A percentile compares a stretch with the other conserved stretches of the same genome.
Conservation (phyloP, 2,888 invertebrate genomes). For the Volucella zonaria region DNA sequence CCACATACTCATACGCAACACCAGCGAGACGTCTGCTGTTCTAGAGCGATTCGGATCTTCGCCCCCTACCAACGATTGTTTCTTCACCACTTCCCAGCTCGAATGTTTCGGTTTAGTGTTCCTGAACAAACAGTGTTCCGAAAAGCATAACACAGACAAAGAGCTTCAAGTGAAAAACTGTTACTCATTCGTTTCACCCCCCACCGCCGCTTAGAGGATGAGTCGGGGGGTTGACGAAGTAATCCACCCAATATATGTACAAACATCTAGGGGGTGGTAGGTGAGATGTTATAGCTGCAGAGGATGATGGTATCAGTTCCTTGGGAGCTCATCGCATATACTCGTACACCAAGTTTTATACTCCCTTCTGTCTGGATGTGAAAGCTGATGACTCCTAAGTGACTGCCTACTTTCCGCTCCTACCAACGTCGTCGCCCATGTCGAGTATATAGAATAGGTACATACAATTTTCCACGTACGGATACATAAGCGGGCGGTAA, state of each 20-base stretch:
- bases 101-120: slow-evolving; percentile 60
- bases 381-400: slow-evolving; percentile 68
- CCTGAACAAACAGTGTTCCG: slow-evolving; percentile 64
- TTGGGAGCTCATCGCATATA: slow-evolving; percentile 26
- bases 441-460: slow-evolving; percentile 2
- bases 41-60: slow-evolving; percentile 37
- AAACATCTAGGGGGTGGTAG: neutral
- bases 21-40: slow-evolving; percentile 59
- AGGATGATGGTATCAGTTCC: slow-evolving; percentile 6
- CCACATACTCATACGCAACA: slow-evolving; percentile 34
- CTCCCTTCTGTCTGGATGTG: slow-evolving; percentile 72
- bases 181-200: slow-evolving; percentile 63
- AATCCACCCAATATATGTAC: slow-evolving; percentile 23
- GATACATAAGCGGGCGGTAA: slow-evolving; percentile 30
- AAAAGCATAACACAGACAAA: slow-evolving; percentile 59
- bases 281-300: neutral
- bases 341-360: slow-evolving; percentile 15
- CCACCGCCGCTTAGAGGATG: neutral
- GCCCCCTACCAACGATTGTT: neutral
- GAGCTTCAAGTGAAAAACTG: slow-evolving; percentile 49
- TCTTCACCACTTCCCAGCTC: neutral
- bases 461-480: slow-evolving; percentile 23
- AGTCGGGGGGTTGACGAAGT: neutral
- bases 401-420: slow-evolving; percentile 42
- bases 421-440: neutral